Evolutionary conservation across 1,140 invertebrate genomes (phyloP).

Genomic region (Diprion similis): DNA sequence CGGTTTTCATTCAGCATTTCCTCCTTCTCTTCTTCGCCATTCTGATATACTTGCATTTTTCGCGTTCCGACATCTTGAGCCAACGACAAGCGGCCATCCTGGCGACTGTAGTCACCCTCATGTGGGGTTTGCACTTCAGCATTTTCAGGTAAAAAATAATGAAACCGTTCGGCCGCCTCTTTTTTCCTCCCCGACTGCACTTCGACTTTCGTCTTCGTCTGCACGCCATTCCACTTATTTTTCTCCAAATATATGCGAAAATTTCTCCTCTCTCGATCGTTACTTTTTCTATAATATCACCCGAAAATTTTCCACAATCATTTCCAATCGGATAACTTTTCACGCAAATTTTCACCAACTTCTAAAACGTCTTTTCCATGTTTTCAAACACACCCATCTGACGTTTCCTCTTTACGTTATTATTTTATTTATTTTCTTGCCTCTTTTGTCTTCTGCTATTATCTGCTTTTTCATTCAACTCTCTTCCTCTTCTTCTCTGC

Average conservation of each 20-base stretch:
- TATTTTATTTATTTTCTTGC: too few relatives aligned
- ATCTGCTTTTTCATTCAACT: too few relatives aligned
- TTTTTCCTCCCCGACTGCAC: slow-evolving; percentile 17
- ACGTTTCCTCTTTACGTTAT: too few relatives aligned
- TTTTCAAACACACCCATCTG: too few relatives aligned
- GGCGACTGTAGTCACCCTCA: slow-evolving; percentile 38
- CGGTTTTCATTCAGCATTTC: neutral
- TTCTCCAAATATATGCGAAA: neutral
- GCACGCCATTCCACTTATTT: neutral
- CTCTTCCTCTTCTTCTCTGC: too few relatives aligned
- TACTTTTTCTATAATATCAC: too few relatives aligned
- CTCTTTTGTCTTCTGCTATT: too few relatives aligned
- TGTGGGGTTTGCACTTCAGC: slow-evolving; percentile 33
- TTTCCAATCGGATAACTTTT: too few relatives aligned
- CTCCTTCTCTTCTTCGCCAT: slow-evolving; percentile 22
- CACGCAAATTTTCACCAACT: too few relatives aligned
- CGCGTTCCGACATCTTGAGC: slow-evolving; percentile 35
- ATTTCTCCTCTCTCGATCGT: neutral
- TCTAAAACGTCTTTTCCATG: too few relatives aligned
- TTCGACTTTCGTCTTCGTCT: neutral
- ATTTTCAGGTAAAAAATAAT: slow-evolving; percentile 45
- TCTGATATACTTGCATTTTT: slow-evolving; percentile 41
- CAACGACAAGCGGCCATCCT: slow-evolving; percentile 45
- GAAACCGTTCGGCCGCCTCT: slow-evolving; percentile 39
- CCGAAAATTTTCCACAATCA: too few relatives aligned